phyloP scores from a whole-genome alignment of 2,888 invertebrate genomes.

The Prosopocoilus inquinatus region DNA sequence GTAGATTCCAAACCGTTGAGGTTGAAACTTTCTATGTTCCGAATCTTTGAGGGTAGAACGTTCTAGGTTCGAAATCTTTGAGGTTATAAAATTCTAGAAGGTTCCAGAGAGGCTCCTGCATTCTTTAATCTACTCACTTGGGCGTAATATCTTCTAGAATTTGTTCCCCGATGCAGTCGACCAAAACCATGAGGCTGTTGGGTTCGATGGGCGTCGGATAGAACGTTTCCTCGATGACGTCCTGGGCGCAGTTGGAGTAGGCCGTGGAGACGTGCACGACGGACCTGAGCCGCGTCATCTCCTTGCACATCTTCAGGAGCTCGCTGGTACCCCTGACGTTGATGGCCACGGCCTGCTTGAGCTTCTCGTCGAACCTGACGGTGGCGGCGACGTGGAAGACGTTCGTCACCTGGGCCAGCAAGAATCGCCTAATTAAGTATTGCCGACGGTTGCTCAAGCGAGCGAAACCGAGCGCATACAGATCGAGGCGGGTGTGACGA shows the following conservation, averaged over 20 bases:
- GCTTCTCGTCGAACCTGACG: constrained; percentile 69
- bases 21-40: too few species aligned
- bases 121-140: constrained; percentile 52
- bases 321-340: constrained; percentile 70
- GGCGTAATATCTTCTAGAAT: constrained; percentile 56
- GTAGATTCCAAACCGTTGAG: too few species aligned
- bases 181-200: constrained; percentile 53
- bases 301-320: constrained; percentile 62
- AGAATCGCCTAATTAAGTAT: background rate
- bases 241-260: constrained; percentile 55
- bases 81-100: too few species aligned
- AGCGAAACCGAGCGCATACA: background rate
- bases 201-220: constrained; percentile 56
- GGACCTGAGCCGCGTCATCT: constrained; percentile 62
- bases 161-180: constrained; percentile 55
- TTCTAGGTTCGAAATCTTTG: too few species aligned
- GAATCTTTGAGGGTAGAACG: too few species aligned
- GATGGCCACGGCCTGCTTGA: constrained; percentile 69
- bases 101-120: too few species aligned
- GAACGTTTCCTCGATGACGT: constrained; percentile 37
- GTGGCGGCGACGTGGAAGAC: constrained; percentile 62
- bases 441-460: background rate
- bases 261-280: constrained; percentile 61
- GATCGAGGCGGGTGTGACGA: background rate
- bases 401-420: constrained; percentile 44